A percentile compares a stretch with the other conserved stretches of the same genome.
These are phyloP conservation scores for Turritopsis rubra DNA, from an alignment of 30 jellyfish, hydroid and myxozoan genomes.

Conservation along the genomic window DNA sequence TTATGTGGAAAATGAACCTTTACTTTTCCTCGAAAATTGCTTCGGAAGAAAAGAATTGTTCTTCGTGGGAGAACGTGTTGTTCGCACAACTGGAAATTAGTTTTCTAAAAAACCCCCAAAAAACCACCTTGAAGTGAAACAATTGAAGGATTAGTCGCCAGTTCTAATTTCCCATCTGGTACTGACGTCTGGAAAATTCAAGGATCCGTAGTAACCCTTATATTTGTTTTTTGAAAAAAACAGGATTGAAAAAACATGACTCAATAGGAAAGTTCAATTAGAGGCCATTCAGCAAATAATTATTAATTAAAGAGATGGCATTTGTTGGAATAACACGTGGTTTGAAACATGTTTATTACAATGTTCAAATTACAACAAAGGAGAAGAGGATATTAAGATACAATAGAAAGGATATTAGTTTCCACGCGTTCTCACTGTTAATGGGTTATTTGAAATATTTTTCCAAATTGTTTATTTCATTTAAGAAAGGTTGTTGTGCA, in stretches of 20 bases:
- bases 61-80: too few relatives aligned
- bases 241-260: not conserved
- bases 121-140: too few relatives aligned
- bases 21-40: too few relatives aligned
- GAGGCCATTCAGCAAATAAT: not conserved
- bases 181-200: too few relatives aligned
- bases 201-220: too few relatives aligned
- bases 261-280: not conserved
- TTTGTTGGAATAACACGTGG: not conserved
- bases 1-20: too few relatives aligned
- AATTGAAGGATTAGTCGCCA: too few relatives aligned
- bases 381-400: not conserved
- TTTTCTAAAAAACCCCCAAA: too few relatives aligned
- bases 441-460: not conserved
- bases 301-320: not conserved
- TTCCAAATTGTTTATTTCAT: not conserved
- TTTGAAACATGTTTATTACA: not conserved
- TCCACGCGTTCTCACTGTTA: not conserved
- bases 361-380: not conserved
- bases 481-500: not conserved
- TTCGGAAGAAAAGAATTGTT: too few relatives aligned
- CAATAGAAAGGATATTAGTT: not conserved
- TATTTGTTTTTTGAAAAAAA: not conserved
- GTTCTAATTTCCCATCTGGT: too few relatives aligned
- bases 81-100: too few relatives aligned